phyloP scores from a whole-genome alignment of 2,113 vertebrate genomes.

The Cryptotis parvus region DNA sequence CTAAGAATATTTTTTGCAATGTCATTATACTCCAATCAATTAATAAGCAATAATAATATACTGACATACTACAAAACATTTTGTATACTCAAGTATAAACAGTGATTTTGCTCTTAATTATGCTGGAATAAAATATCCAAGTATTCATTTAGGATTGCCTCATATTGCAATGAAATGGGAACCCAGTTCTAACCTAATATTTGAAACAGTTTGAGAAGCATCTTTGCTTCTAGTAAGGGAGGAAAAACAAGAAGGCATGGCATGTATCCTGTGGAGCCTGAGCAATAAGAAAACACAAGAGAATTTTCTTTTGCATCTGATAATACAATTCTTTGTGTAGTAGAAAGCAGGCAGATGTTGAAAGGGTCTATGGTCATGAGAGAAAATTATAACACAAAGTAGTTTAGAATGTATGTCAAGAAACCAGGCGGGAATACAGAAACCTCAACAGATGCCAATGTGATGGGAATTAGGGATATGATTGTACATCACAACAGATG shows the following conservation, averaged over 20 bases:
- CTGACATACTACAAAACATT: background rate
- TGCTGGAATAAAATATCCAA: background rate
- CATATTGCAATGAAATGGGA: background rate
- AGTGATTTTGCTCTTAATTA: background rate
- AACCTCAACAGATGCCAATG: constrained; percentile 11
- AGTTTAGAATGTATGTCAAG: constrained; percentile 5
- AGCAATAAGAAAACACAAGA: background rate
- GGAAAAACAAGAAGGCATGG: background rate
- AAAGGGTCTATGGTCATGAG: background rate
- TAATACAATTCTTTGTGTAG: background rate
- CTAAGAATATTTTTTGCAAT: background rate
- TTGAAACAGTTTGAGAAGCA: too few species aligned
- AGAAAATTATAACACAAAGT: constrained; percentile 38
- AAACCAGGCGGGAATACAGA: constrained; percentile 13
- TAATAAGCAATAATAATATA: background rate
- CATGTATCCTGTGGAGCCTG: background rate
- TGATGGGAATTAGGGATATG: too few species aligned
- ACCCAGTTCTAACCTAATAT: too few species aligned
- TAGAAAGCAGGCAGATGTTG: constrained; percentile 21
- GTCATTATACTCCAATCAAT: background rate
- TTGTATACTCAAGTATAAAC: background rate
- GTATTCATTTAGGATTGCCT: background rate
- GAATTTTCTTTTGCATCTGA: background rate
- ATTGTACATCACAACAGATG: background rate
- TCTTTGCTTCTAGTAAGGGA: background rate